Conservation (phyloP, 2,113 vertebrate genomes). For the Ascaphus truei region DNA sequence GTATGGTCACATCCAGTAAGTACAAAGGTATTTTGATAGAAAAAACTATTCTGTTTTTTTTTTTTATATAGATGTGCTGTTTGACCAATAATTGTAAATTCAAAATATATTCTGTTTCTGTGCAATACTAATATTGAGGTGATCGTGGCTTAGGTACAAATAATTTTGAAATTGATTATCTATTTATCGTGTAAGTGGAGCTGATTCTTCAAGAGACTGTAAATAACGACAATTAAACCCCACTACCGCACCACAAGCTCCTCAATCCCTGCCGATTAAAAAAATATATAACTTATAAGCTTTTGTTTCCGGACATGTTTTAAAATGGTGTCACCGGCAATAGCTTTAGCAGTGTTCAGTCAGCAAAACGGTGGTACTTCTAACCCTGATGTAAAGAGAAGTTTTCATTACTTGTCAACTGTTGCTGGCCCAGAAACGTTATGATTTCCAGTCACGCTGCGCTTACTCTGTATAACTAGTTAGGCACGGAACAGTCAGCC, state of each 20-base stretch:
- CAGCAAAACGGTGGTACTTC: conserved; percentile 53
- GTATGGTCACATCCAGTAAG: too few species aligned
- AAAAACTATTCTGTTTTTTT: too few species aligned
- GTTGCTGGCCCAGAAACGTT: neutral
- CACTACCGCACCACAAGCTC: conserved; percentile 51
- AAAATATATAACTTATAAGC: conserved; percentile 40
- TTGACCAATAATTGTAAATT: too few species aligned
- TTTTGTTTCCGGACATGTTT: conserved; percentile 51
- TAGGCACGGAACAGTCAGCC: neutral
- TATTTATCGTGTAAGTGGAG: too few species aligned
- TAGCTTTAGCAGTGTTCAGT: conserved; percentile 49
- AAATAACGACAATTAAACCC: too few species aligned
- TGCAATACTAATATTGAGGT: too few species aligned
- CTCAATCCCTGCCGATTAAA: conserved; percentile 31
- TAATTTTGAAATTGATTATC: too few species aligned
- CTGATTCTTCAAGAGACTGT: too few species aligned
- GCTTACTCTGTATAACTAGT: neutral
- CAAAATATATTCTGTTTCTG: too few species aligned
- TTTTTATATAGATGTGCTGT: too few species aligned
- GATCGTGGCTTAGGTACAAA: too few species aligned
- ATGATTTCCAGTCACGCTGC: conserved; percentile 1
- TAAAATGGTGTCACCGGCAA: conserved; percentile 48
- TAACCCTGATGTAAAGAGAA: conserved; percentile 33
- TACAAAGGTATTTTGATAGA: too few species aligned
- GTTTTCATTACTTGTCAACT: neutral